phyloP scores from a whole-genome alignment of 2,113 vertebrate species.

The Anoura caudifer region DNA sequence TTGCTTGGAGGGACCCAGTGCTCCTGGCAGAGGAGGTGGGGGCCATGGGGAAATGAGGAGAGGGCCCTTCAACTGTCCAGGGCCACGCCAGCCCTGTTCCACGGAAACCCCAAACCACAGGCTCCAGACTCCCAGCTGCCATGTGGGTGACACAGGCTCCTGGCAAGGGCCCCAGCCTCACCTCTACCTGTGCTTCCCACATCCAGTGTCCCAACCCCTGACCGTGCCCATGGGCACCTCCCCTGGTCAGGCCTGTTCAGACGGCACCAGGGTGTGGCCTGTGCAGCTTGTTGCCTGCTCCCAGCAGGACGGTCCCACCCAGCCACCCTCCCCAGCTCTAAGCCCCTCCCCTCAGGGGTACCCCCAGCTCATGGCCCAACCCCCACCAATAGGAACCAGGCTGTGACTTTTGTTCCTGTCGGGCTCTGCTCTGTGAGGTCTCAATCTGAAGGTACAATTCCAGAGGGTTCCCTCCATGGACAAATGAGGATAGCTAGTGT shows the following conservation, averaged over 20 bases:
- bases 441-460: not conserved
- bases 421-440: not conserved
- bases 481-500: not conserved
- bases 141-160: not conserved
- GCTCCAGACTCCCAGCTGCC: not conserved
- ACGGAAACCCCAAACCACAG: not conserved
- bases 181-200: not conserved
- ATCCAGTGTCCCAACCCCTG: not conserved
- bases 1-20: not conserved
- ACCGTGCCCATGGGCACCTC: not conserved
- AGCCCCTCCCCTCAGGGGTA: not conserved
- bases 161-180: not conserved
- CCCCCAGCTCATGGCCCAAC: not conserved
- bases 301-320: not conserved
- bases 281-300: not conserved
- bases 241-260: not conserved
- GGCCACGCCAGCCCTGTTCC: accelerated
- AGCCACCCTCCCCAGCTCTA: not conserved
- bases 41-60: not conserved
- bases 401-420: too few species aligned
- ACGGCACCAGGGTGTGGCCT: not conserved
- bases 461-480: not conserved
- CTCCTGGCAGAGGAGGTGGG: not conserved
- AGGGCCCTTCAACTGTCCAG: not conserved
- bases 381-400: not conserved